Conservation (phyloP, 2,113 vertebrate species). For the Calidris pugnax region DNA sequence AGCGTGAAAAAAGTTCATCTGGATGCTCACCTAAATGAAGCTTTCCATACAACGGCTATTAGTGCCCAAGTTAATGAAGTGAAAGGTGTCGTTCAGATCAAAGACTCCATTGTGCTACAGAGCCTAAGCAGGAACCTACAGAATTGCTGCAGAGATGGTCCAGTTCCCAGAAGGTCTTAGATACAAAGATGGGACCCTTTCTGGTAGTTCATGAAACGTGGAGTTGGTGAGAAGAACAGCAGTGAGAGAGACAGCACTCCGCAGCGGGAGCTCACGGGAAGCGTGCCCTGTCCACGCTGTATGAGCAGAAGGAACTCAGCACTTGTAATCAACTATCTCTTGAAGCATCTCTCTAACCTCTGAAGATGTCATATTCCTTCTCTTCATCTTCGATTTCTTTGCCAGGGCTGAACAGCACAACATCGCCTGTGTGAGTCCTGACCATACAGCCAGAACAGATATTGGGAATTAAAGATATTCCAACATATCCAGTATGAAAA, state of each 20-base stretch:
- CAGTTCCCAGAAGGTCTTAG: neutral
- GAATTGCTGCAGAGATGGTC: neutral
- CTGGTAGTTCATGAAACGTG: neutral
- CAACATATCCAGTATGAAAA: neutral
- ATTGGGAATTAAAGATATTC: neutral
- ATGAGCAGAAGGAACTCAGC: neutral
- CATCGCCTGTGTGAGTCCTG: neutral
- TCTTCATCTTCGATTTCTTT: neutral
- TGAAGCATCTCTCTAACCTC: neutral
- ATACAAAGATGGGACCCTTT: neutral
- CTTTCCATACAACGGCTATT: neutral
- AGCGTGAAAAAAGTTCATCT: neutral
- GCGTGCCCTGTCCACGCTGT: neutral
- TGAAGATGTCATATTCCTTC: neutral
- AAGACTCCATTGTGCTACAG: neutral
- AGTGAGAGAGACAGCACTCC: neutral
- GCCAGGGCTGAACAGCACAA: neutral
- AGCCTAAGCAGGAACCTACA: neutral
- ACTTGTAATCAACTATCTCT: neutral
- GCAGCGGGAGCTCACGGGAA: neutral
- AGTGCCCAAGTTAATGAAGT: neutral
- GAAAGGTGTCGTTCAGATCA: slow-evolving; percentile 12
- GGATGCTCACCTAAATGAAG: neutral
- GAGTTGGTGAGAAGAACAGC: neutral
- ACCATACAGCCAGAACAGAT: neutral